Evolutionary conservation across 2,888 invertebrate genomes (phyloP), one percentile per base, ranked within the genome.

Genomic region (Leptopilina myrica): DNA sequence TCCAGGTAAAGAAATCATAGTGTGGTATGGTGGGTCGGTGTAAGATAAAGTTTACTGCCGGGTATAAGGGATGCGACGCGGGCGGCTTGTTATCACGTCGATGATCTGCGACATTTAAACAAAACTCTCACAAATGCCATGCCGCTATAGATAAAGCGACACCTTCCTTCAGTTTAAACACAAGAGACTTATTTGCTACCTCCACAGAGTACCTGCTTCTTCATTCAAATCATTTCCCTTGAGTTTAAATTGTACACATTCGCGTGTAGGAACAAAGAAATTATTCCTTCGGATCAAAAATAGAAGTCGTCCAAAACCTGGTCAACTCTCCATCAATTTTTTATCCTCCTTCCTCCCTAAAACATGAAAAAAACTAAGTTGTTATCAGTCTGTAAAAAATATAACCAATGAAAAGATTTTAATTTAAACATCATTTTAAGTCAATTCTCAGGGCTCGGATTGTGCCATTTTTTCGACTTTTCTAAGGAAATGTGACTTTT

Each of bases 91-190:
- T 88, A 89, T 89, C 88, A 85, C 79, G 78, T 81, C 86, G 87
- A 89, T 89, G 86, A 89, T 89, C 87, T 87, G 86, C 85, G 86
- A 88, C 85, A 85, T 84, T 86, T 85, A 82, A 84, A 84, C 85
- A 86, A 85, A 73, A 86, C 82, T 81, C 82, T 84, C 81, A 82
- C 82, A 84, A 85, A 82, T 83, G 83, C 78, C 78, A 81, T 83
- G 84, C 85, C 85, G 82, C 83, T 82, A 81, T 82, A 84, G 83
- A 85, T 85, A 86, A 85, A 81, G 79, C 79, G 84, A 85, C 85
- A 85, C 85, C 81, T 84, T 80, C 78, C 76, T 82, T 64, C 77
- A 79, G 79, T 85, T 83, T 85, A 84, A 84, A 85, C 56, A 73
- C 53, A 59, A 26, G n/a, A 73, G 73, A 33, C 56, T 73, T 73